Base-by-base conservation (phyloP, 92 coral and sea anemone genomes). In the Epizoanthus rinbou region DNA sequence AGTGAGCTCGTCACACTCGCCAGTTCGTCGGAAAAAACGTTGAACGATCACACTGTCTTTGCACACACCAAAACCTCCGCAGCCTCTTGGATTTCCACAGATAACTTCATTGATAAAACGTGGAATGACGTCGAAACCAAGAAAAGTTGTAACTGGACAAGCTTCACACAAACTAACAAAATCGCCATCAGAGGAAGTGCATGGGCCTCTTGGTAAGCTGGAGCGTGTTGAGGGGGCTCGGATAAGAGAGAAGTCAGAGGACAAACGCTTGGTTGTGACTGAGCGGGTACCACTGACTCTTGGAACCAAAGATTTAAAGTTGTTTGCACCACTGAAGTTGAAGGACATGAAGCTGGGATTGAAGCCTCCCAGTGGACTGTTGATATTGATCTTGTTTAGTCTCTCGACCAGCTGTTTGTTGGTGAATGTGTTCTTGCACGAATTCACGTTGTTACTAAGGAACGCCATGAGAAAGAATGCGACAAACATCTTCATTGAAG, bases 401-500 rank as follows among this genome's bases (percentile, higher is more conserved):
- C 57, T 59, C 45, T 41, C 39, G 39, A 76, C 14, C 14, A 76
- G 82, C 47, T 76, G 82, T 59, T 2, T 31, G 11, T 35, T n/a
- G n/a, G 82, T 59, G 24, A 76, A 76, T 17, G 23, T 28, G 69
- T 76, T 76, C 82, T 76, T 76, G 70, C 82, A 76, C n/a, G 64
- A 64, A 21, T 76, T 37, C 39, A 37, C 65, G 39, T 24, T 43
- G 31, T 39, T 54, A 15, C 17, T 19, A 19, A 35, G 31, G 57
- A 41, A 3, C 10, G n/a, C 54, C 69, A 76, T 11, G 37, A 33
- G 23, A 14, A 35, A 76, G 35, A 17, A 22, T 8, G 25, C 82
- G 2, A 28, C 31, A 53, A 57, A 57, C 37, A 58, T 3, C 82
- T 76, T 76, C 8, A 28, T n/a, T 28, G 16, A 60, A 22, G 23